Evolutionary conservation across 2,113 vertebrate genomes (phyloP), one percentile per base, ranked within the genome.

Genomic region (Corythornis cristatus): DNA sequence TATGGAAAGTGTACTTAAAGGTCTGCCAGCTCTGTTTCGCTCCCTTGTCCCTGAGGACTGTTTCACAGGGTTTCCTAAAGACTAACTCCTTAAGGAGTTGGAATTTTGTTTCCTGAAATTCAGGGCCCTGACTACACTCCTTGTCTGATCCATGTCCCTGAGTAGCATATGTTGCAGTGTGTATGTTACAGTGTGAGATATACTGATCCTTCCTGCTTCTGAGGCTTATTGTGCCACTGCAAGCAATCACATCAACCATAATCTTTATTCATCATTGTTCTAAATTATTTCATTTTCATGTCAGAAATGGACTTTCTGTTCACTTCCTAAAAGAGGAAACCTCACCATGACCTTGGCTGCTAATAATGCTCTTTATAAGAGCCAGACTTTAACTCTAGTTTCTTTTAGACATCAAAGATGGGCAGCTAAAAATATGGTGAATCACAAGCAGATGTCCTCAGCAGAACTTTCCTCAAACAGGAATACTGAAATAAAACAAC

Each of bases 261-360:
- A 35, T 92, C 71, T 93, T 37, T 48, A 31, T 93, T 93, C 29
- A 50, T 81, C 91, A 83, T 56, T 71, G 14, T 22, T 88, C 50
- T 76, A 56, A 85, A 57, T 74, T 21, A 66, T 90, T 56, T 78
- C 40, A 93, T 53, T 51, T 93, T 46, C 74, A 56, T 85, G 25
- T 68, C 75, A 56, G 73, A 79, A 95, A 74, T 45, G 87, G 54
- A 93, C 86, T 96, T 94, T 88, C n/a, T 48, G 37, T 29, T 88
- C 67, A 68, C 28, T 48, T 77, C 43, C 53, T 48, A 53, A 62
- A 43, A 20, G 7, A 66, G 37, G 64, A 45, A 31, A n/a, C 26
- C 17, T 19, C 0, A 1, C 64, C 46, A 56, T 11, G 48, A 50
- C 60, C 29, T 91, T 92, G 84, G 46, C 25, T 73, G 56, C 89